Conservation (phyloP, 2,797 vertebrate genomes). For the Octomys mimax region DNA sequence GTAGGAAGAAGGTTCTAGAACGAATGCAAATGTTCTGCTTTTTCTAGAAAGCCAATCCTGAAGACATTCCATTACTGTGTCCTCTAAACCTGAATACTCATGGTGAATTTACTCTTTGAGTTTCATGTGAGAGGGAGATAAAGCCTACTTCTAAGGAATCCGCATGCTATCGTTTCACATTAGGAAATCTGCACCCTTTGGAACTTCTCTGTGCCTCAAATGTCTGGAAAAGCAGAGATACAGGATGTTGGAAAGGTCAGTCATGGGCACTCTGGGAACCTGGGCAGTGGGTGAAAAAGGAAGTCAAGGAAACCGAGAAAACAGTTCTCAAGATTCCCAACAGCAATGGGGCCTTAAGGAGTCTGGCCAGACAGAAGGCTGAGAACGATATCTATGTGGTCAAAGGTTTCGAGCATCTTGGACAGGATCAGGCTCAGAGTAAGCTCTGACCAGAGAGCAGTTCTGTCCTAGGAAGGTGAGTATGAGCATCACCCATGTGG, state of each 20-base stretch:
- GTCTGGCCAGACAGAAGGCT: background rate
- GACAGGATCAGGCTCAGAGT: background rate
- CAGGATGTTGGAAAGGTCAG: background rate
- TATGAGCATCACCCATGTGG: background rate
- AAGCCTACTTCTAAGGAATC: background rate
- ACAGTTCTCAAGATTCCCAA: background rate
- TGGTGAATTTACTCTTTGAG: background rate
- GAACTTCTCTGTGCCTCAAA: background rate
- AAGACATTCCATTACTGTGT: background rate
- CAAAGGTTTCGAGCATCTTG: background rate
- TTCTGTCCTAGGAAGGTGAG: background rate
- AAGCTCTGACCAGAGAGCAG: background rate
- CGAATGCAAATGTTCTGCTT: background rate
- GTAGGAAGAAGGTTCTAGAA: background rate
- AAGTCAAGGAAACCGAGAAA: background rate
- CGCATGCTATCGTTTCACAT: background rate
- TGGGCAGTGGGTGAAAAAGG: background rate
- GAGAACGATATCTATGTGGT: background rate
- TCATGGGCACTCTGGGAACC: background rate
- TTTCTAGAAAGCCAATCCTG: background rate
- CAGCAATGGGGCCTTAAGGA: background rate
- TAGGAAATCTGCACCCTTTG: background rate
- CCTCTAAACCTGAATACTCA: background rate
- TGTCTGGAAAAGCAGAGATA: background rate
- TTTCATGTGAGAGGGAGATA: background rate